Conservation (phyloP, 2,113 vertebrate genomes). For the Pogona vitticeps region DNA sequence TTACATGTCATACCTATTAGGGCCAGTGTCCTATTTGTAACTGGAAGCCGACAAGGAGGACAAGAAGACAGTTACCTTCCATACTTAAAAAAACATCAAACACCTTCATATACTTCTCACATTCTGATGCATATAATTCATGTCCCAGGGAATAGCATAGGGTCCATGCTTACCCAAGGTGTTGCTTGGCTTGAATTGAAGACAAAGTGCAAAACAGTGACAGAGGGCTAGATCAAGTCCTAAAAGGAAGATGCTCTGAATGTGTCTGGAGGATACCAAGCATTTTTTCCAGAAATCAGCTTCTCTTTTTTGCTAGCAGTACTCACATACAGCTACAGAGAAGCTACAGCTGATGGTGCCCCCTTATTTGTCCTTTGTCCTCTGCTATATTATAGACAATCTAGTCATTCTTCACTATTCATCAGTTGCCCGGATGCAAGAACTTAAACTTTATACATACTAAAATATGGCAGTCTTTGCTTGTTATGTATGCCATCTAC, state of each 20-base stretch:
- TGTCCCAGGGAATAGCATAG: not conserved
- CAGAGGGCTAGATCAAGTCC: not conserved
- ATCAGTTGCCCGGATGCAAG: not conserved
- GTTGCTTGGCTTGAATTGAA: not conserved
- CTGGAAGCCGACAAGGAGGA: no score
- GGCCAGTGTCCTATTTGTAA: no score
- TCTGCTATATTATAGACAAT: not conserved
- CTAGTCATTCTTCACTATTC: not conserved
- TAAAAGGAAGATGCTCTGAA: not conserved
- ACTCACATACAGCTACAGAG: not conserved
- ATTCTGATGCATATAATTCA: not conserved
- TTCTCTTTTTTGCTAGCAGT: not conserved
- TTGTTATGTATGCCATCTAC: no score
- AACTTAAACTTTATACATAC: not conserved
- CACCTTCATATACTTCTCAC: not conserved
- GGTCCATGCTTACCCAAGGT: no score
- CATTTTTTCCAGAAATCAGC: not conserved
- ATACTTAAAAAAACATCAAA: no score
- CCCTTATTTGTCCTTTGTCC: not conserved
- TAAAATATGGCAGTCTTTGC: no score
- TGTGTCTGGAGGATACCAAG: no score
- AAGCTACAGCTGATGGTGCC: no score
- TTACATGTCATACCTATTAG: no score
- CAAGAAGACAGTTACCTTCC: no score
- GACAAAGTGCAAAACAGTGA: not conserved